Base-by-base conservation (phyloP, 2,888 invertebrate genomes). In the Dioctria rufipes region DNA sequence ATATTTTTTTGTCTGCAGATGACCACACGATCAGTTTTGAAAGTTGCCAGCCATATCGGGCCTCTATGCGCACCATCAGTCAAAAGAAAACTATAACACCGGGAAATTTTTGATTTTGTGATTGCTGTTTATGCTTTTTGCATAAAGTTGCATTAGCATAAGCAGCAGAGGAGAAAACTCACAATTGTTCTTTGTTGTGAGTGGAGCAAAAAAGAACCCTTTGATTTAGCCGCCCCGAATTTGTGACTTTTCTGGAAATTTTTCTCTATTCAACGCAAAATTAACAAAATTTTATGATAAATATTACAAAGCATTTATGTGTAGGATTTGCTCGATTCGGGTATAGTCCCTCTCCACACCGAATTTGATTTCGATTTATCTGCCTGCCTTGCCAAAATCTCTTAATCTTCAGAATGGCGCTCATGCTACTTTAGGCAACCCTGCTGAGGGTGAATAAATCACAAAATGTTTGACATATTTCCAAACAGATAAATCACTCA, bases 401-500 rank as follows among this genome's bases (percentile, higher is more conserved):
- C 54, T 54, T n/a, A 54, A 54, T 54, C 11, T 25, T 25, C 25
- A 25, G 25, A 25, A n/a, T 54, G 54, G 54, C 6, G 54, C 3
- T 54, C n/a, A 54, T 54, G 11, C 54, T 8, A 4, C 54, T 11
- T n/a, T 4, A 54, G 54, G 54, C 11, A 54, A n/a, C 11, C 54
- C 11, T 54, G 4, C 54, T 11, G 66, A 46, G 49, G 61, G 80
- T 60, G 82, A 84, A 84, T 84, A 84, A 84, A 84, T 84, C 84
- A 84, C 84, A 82, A 60, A 85, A 80, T 84, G 86, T 87, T 88
- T 88, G 88, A 88, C 88, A 88, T 88, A 88, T 88, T 88, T 88
- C 86, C 87, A 88, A 86, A 85, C 84, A 86, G 85, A 88, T 88
- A 88, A 88, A 88, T 88, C 87, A 88, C 86, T 87, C 87, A 87